Evolutionary conservation across 2,888 invertebrate species (phyloP), one percentile per base, ranked within the genome.

Genomic region (Spialia ferax): DNA sequence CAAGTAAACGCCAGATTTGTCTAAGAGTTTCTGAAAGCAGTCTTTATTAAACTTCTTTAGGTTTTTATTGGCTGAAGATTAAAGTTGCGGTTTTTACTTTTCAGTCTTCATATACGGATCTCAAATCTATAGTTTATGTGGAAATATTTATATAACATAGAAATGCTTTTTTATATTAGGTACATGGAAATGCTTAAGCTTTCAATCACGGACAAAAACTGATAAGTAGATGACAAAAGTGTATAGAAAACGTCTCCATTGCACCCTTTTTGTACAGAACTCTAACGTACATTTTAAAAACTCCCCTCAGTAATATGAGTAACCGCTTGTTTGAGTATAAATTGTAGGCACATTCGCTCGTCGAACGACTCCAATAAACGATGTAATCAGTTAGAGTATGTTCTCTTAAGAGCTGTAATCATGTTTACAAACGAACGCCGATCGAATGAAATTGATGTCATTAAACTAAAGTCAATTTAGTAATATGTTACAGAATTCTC

Each of bases 311-410:
- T 89, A 86, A 88, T 88, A 88, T 89, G 88, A 91, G 85, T 87
- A 83, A 87, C 86, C 80, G 80, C 82, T 84, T 85, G 88, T 90
- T 89, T 86, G 83, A 81, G 77, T 74, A 83, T 85, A 85, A 87
- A 87, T 85, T 78, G 84, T 79, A 75, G 77, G 74, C 69, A 75
- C 76, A 7, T 42, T 42, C 42, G 80, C 79, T 82, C 83, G 80
- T 87, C 87, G 86, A 87, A 86, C 80, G 85, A 79, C 75, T 82
- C 78, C 88, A 85, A 88, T 87, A 84, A 87, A 82, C 79, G 82
- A 81, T 74, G 85, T 84, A 91, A 92, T 93, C 86, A 89, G 83
- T 86, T 90, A 90, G 88, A 91, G 91, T 91, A 87, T 84, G 81
- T 82, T 77, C 79, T 75, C 77, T 82, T 82, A 82, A 84, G 81